Percentiles rank a stretch among this genome's conserved stretches.
These are phyloP conservation scores for Phyllostomus discolor DNA, from an alignment of 2,113 vertebrate species.

Conservation along the genomic window DNA sequence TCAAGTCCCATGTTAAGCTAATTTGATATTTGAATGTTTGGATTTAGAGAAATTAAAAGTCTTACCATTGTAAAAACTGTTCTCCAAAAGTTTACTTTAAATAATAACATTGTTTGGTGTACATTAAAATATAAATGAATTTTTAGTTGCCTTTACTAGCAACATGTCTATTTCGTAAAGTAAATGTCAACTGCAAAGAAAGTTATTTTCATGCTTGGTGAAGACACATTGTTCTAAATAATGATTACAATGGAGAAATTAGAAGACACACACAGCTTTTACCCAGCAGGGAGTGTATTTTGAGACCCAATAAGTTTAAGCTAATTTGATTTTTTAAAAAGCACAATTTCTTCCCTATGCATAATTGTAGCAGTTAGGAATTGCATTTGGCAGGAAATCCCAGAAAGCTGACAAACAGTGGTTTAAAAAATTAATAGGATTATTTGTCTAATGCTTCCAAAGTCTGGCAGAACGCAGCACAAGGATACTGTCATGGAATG, in stretches of 20 bases:
- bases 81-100: constrained; percentile 18
- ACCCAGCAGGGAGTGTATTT: constrained; percentile 61
- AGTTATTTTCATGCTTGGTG: constrained; percentile 61
- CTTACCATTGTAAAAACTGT: constrained; percentile 41
- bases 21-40: constrained; percentile 13
- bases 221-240: constrained; percentile 63
- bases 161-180: constrained; percentile 55
- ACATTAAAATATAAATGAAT: constrained; percentile 50
- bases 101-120: constrained; percentile 28
- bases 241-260: constrained; percentile 62
- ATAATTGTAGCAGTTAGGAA: constrained; percentile 52
- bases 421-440: constrained; percentile 47
- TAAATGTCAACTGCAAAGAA: constrained; percentile 51
- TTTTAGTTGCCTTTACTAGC: constrained; percentile 46
- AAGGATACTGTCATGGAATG: neutral
- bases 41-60: constrained; percentile 37
- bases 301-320: constrained; percentile 63
- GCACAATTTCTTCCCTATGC: constrained; percentile 45
- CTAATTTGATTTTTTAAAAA: constrained; percentile 61
- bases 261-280: constrained; percentile 58
- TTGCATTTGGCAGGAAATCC: constrained; percentile 40
- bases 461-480: neutral
- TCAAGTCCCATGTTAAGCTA: neutral
- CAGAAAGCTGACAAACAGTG: constrained; percentile 29
- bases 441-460: constrained; percentile 44